These are phyloP conservation scores for Zaprionus ornatus DNA, from an alignment of 1,140 invertebrate species.

Conservation along the genomic window DNA sequence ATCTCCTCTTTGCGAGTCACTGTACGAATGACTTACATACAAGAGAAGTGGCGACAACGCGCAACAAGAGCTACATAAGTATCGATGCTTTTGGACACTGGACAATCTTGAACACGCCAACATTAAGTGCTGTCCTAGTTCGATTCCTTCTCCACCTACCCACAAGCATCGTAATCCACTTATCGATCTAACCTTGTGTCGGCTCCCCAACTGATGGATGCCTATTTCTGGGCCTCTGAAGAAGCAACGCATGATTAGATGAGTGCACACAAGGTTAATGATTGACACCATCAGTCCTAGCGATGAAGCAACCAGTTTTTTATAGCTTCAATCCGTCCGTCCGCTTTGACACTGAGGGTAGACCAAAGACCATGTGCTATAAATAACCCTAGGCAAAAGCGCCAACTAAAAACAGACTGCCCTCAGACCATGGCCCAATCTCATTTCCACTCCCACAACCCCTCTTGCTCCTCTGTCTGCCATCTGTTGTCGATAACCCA, in stretches of 20 bases:
- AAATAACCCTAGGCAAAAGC: conserved; percentile 4
- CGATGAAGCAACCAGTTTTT: neutral
- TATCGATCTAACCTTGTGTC: conserved; percentile 19
- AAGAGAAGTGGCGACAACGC: conserved; percentile 13
- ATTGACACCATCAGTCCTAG: conserved; percentile 24
- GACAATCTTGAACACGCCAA: neutral
- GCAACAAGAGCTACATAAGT: conserved; percentile 3
- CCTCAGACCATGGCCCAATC: neutral
- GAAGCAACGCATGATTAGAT: conserved; percentile 38
- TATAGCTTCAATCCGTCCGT: neutral
- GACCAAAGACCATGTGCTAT: conserved; percentile 28
- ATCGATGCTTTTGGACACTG: conserved; percentile 37
- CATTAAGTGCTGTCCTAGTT: neutral
- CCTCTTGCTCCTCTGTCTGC: neutral
- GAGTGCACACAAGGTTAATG: conserved; percentile 47
- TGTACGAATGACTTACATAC: conserved; percentile 76
- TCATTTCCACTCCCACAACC: neutral
- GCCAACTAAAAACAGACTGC: neutral
- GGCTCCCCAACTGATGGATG: neutral
- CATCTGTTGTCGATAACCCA: neutral
- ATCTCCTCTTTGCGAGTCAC: conserved; percentile 46
- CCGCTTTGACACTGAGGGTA: neutral
- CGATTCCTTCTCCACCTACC: neutral
- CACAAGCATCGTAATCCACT: neutral
- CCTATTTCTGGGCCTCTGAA: conserved; percentile 26